Evolutionary conservation across 2,888 invertebrate genomes (phyloP), one percentile per base, ranked within the genome.

Genomic region (Eilema depressum): DNA sequence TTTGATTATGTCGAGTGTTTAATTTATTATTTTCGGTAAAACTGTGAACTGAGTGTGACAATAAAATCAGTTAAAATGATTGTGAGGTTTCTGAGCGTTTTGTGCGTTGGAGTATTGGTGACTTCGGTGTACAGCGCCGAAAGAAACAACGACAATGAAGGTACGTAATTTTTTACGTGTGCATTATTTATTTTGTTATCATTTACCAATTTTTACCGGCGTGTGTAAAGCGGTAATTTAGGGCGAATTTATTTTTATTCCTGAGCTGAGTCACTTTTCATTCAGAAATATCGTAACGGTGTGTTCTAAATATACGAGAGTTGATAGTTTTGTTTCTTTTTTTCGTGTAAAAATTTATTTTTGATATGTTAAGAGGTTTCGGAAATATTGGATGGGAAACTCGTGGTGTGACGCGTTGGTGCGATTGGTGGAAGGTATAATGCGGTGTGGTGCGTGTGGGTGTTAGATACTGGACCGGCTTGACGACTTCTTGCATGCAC

Each of bases 141-240:
- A 77, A 90, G 92, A 92, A 95, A 94, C 92, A 92, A 92, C 94
- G 94, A 93, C 91, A 95, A 95, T 94, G 95, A 95, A 95, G 95
- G 95, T 95, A 89, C 84, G 86, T 79, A 83, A 85, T 86, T 85
- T 87, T n/a, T 86, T 85, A 84, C 80, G 78, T 79, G 70, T 81
- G 76, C 75, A 75, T 83, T 91, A 90, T 90, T 90, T 91, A 91
- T 90, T 90, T 89, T 89, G 85, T 87, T 89, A 85, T 83, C 81
- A 81, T 79, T 81, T 82, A 82, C 74, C 68, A 69, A 75, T 71
- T 72, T 78, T 81, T 78, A 78, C 81, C 82, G 81, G 82, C 33
- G 77, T 76, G 75, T 70, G 63, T 79, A 71, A 69, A 62, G 70
- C 57, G 66, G 70, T 75, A 79, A 82, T 76, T 75, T 79, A 69